Base-by-base conservation (phyloP, 2,113 vertebrate genomes). In the Phyllostomus discolor region DNA sequence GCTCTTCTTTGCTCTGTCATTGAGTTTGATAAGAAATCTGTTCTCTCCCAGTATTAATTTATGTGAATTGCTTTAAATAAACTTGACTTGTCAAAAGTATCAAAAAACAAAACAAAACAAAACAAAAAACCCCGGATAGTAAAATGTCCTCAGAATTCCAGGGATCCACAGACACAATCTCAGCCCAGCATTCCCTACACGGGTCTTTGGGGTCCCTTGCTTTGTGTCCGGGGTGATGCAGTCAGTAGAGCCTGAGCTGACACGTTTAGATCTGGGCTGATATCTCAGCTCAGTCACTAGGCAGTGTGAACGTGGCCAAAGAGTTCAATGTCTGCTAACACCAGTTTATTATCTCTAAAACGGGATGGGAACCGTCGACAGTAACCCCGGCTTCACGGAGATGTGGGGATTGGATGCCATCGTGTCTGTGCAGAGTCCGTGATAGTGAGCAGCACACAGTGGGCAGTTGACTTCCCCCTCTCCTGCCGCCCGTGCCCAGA, bases 191-290 rank as follows among this genome's bases (percentile, higher is more conserved):
- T 35, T 59, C 10, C 28, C 33, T 33, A 16, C 50, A 1, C 2
- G 11, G 3, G 6, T 76, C 22, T 69, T 1, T 59, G 20, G 1
- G n/a, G 17, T 10, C 11, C 11, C 12, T 7, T 26, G 2, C 20
- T 85, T 64, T 15, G 15, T 10, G 57, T 7, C 33, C 15, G 4
- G 46, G 12, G n/a, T 22, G 35, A 78, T 14, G 31, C 20, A 4
- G 4, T 8, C 35, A 8, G 12, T 7, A 8, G 20, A 50, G 6
- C 17, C 31, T 33, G 28, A 46, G 10, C 46, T 50, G 4, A 33
- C 4, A 11, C 26, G 0, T 3, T 69, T 2, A n/a, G 38, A 69
- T 20, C 33, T 28, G 3, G 5, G 2, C 35, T 52, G 54, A 1
- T 8, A 38, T n/a, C 20, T 75, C 17, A 76, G 73, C 10, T 38